Evolutionary conservation across 2,888 invertebrate species (phyloP).

Genomic region (Monopis laevigella): DNA sequence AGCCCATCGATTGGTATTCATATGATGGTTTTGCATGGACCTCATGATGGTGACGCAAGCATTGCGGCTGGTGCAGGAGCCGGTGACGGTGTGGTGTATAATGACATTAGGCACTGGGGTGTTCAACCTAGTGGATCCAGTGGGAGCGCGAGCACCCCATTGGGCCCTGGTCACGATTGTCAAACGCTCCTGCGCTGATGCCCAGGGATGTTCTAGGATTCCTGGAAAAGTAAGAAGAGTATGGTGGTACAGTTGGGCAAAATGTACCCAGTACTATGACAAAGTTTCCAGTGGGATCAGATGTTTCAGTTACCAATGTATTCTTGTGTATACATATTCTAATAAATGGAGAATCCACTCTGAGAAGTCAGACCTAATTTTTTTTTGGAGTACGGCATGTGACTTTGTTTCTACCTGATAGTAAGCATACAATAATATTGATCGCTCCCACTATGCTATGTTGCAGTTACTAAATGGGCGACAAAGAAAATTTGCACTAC

Average conservation of each 20-base stretch:
- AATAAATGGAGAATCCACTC: too few relatives aligned
- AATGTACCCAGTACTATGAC: background rate
- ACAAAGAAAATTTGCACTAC: too few relatives aligned
- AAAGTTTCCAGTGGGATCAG: background rate
- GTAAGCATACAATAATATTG: too few relatives aligned
- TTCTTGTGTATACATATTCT: too few relatives aligned
- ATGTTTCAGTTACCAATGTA: too few relatives aligned
- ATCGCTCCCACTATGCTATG: too few relatives aligned
- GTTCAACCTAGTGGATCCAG: conserved; percentile 40
- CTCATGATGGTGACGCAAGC: conserved; percentile 69
- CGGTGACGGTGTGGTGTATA: conserved; percentile 74
- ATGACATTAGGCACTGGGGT: conserved; percentile 72
- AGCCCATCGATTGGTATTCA: conserved; percentile 65
- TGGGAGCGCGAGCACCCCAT: conserved; percentile 69
- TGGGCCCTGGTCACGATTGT: conserved; percentile 36
- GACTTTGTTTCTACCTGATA: too few relatives aligned
- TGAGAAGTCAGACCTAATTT: too few relatives aligned
- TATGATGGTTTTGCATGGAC: conserved; percentile 72
- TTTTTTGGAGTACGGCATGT: too few relatives aligned
- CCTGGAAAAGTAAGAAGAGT: background rate
- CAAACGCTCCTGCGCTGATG: background rate
- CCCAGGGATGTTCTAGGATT: conserved; percentile 4
- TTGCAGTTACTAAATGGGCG: too few relatives aligned
- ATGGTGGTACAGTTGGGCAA: background rate
- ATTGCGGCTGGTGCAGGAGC: conserved; percentile 57